Base-by-base conservation (phyloP, 2,797 vertebrate species). In the Enoplosus armatus region DNA sequence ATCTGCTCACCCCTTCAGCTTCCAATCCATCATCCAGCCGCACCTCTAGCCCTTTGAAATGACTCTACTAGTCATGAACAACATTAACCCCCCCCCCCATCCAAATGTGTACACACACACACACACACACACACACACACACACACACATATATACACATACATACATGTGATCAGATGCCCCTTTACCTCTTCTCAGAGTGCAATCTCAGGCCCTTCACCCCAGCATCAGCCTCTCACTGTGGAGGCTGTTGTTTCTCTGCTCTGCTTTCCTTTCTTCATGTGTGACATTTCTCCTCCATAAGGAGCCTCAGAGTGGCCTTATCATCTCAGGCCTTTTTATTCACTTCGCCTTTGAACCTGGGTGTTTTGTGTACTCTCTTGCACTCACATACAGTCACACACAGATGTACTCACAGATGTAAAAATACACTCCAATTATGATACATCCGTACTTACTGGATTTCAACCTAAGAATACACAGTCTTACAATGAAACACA, bases 191-290 rank as follows among this genome's bases (percentile, higher is more conserved):
- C 87, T 93, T 93, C 94, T 93, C 91, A 90, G 91, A 92, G 92
- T 82, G 91, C 94, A 96, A 95, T 96, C 95, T 95, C 89, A 83
- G 91, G 87, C 92, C 95, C 95, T 96, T 95, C 95, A 95, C 88
- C 90, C 80, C 64, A 81, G 90, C 93, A 90, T 91, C 93, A 88
- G 90, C 90, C 92, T 87, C 92, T 91, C 85, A 75, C 83, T 76
- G 77, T 83, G 86, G 86, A 91, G 45, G 75, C 88, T 87, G 94
- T 95, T 95, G 94, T 95, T 94, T 94, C 94, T 93, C 85, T 85
- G 86, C 85, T 79, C 87, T 85, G 90, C 92, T 93, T 90, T 90
- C 87, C 90, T 93, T 94, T 94, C 93, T 94, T 95, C 89, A 91
- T 89, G 80, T 83, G 89, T 87, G 90, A 93, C 90, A 93, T 94